These are phyloP conservation scores for Ctenosaura bakeri DNA, from an alignment of 2,797 vertebrate species.

Conservation along the genomic window DNA sequence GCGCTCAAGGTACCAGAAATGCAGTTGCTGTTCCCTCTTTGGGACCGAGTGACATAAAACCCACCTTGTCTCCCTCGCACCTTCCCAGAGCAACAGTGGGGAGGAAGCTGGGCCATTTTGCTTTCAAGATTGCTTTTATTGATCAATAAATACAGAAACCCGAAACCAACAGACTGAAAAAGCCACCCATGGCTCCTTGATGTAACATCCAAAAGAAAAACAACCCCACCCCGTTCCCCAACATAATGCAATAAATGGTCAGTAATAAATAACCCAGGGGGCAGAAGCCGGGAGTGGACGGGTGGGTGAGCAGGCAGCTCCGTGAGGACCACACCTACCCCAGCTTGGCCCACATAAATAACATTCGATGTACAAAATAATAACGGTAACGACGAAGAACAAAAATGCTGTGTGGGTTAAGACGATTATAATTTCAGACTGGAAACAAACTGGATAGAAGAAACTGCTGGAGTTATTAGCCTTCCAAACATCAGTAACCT, in stretches of 20 bases:
- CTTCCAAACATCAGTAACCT: fast-evolving
- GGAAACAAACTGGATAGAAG: background rate
- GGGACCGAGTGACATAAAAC: background rate
- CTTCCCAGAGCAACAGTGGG: background rate
- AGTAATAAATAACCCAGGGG: constrained; percentile 33
- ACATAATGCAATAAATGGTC: background rate
- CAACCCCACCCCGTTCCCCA: background rate
- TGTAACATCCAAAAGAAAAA: no score
- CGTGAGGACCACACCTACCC: fast-evolving
- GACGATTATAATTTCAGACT: background rate
- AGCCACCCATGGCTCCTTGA: background rate
- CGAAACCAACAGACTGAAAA: background rate
- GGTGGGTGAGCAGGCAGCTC: fast-evolving
- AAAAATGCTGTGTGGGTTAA: background rate
- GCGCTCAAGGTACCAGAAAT: no score
- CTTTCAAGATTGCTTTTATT: constrained; percentile 22
- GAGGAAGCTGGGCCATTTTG: fast-evolving
- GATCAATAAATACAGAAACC: constrained; percentile 8
- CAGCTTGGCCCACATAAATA: constrained; percentile 35
- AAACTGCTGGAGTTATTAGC: background rate
- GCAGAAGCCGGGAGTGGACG: background rate
- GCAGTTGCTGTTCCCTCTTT: background rate
- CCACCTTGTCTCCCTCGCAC: no score
- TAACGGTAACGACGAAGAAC: background rate
- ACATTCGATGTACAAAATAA: constrained; percentile 9